Evolutionary conservation across 2,888 invertebrate species (phyloP).

Genomic region (Craniophora ligustri): DNA sequence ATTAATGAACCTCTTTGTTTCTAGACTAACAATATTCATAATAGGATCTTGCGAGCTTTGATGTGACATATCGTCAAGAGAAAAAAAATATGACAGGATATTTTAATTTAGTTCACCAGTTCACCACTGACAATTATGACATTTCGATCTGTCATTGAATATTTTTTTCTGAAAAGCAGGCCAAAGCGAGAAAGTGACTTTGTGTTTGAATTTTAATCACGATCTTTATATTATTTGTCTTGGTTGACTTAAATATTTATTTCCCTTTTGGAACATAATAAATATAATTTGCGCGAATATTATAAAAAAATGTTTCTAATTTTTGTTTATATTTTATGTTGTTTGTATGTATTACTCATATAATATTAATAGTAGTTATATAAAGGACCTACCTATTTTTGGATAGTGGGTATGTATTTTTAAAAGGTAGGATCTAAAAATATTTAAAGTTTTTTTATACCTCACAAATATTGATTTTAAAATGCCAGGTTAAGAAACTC

Average conservation of each 20-base stretch:
- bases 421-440: no score
- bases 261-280: no score
- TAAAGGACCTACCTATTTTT: no score
- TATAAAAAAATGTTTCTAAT: no score
- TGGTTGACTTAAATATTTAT: no score
- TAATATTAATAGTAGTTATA: no score
- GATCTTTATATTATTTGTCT: conserved; percentile 33
- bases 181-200: conserved; percentile 8
- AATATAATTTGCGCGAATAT: no score
- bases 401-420: no score
- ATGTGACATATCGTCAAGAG: conserved; percentile 46
- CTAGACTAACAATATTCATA: conserved; percentile 43
- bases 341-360: no score
- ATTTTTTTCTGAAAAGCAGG: conserved; percentile 29
- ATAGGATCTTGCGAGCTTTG: conserved; percentile 43
- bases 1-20: conserved; percentile 49
- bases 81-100: conserved; percentile 55
- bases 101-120: conserved; percentile 53
- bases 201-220: conserved; percentile 22
- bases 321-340: no score
- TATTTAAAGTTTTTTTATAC: no score
- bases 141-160: conserved; percentile 37
- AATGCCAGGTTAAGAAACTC: conserved; percentile 25
- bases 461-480: conserved; percentile 9
- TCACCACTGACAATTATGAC: conserved; percentile 41